Evolutionary conservation across 1,140 invertebrate species (phyloP).

Genomic region (Contarinia nasturtii): DNA sequence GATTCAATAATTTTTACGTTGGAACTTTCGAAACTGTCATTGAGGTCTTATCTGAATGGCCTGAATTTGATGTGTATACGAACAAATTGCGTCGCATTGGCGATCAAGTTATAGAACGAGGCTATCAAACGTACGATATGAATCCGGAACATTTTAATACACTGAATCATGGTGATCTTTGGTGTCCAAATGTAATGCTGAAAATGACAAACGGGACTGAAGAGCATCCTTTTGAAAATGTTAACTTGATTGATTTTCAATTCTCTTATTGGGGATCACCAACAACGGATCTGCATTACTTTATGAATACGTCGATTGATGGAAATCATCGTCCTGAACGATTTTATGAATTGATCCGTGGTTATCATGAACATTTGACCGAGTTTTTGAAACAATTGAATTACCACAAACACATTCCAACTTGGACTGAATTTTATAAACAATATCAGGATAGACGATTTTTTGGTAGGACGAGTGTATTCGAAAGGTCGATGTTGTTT

Average conservation of each 20-base stretch:
- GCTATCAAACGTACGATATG: not conserved
- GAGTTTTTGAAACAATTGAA: not conserved
- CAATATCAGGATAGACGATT: not conserved
- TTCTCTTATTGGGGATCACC: not conserved
- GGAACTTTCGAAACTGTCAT: not conserved
- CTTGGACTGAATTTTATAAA: not conserved
- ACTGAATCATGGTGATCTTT: not conserved
- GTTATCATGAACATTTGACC: not conserved
- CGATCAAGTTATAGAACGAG: not conserved
- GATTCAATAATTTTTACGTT: not conserved
- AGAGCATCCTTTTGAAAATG: not conserved
- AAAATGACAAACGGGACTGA: not conserved
- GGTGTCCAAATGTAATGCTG: not conserved
- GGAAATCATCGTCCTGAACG: not conserved
- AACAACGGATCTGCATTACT: not conserved
- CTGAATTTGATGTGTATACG: not conserved
- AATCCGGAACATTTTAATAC: not conserved
- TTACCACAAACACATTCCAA: not conserved
- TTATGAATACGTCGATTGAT: not conserved
- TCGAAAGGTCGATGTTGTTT: no score
- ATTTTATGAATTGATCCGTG: not conserved
- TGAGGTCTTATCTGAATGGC: not conserved
- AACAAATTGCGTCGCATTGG: not conserved
- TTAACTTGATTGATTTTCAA: not conserved
- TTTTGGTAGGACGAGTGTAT: not conserved